A percentile compares a stretch with the other conserved stretches of the same genome.
phyloP scores from a whole-genome alignment of 1,140 invertebrate species.

The Philopotamus ludificatus region DNA sequence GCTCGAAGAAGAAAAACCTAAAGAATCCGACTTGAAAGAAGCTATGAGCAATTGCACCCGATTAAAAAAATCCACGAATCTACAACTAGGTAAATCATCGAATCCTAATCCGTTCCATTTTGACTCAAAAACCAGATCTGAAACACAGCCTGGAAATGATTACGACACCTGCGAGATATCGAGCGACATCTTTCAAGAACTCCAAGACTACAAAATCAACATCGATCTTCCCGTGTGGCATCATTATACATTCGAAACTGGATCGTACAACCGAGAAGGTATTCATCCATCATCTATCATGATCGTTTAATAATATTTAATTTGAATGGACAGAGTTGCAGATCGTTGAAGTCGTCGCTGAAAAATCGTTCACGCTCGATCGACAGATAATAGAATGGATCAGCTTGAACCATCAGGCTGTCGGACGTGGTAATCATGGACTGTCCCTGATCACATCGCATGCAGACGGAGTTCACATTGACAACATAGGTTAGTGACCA shows the following conservation, averaged over 20 bases:
- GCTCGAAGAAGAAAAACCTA: not conserved
- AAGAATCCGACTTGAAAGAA: too few species aligned
- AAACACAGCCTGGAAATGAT: not conserved
- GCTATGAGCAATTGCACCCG: too few species aligned
- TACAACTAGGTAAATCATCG: too few species aligned
- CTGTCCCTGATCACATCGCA: slow-evolving; percentile 28
- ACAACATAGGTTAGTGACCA: slow-evolving; percentile 29
- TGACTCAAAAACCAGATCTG: not conserved
- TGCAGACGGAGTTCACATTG: slow-evolving; percentile 16
- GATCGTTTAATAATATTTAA: slow-evolving; percentile 5
- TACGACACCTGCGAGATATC: not conserved
- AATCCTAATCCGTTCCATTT: not conserved
- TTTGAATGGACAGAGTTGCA: slow-evolving; percentile 23
- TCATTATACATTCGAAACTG: slow-evolving; percentile 30
- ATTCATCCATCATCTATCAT: slow-evolving; percentile 2
- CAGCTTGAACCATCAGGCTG: slow-evolving; percentile 23
- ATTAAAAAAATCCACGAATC: too few species aligned
- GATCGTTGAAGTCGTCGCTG: slow-evolving; percentile 32
- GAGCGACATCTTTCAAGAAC: slow-evolving; percentile 5
- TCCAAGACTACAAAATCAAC: slow-evolving; percentile 11
- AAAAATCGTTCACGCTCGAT: slow-evolving; percentile 29
- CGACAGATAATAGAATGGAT: slow-evolving; percentile 33
- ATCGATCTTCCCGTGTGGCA: slow-evolving; percentile 30
- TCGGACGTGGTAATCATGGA: slow-evolving; percentile 26
- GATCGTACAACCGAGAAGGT: slow-evolving; percentile 34